Evolutionary conservation across 1,140 invertebrate genomes (phyloP).

Genomic region (Philaenus spumarius): DNA sequence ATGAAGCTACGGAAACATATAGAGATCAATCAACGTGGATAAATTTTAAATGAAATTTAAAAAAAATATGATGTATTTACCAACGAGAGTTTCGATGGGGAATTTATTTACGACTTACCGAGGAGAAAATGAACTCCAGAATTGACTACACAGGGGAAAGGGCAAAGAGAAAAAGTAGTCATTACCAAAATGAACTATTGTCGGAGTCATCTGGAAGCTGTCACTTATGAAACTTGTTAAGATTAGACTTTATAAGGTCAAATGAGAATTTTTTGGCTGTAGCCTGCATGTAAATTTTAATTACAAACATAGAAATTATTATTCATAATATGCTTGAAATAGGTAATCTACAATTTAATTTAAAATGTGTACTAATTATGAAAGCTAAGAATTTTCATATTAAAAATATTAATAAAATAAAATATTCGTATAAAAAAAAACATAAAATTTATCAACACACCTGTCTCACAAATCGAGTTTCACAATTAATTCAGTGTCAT

Average conservation of each 20-base stretch:
- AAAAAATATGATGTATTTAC: slow-evolving; percentile 4
- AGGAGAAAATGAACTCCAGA: slow-evolving; percentile 95
- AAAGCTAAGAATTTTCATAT: too few relatives aligned
- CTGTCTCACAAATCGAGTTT: too few relatives aligned
- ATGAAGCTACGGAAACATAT: slow-evolving; percentile 11
- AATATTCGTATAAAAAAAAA: too few relatives aligned
- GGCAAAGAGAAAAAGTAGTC: slow-evolving; percentile 26
- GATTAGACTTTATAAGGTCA: too few relatives aligned
- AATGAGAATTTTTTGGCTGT: too few relatives aligned
- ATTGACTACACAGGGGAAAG: slow-evolving; percentile 72
- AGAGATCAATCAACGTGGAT: not conserved
- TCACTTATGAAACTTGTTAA: not conserved
- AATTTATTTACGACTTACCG: slow-evolving; percentile 68
- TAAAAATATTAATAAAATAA: too few relatives aligned
- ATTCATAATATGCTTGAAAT: not conserved
- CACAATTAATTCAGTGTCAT: too few relatives aligned
- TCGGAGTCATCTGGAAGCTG: slow-evolving; percentile 8
- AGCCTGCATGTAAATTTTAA: too few relatives aligned
- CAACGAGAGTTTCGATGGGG: slow-evolving; percentile 10
- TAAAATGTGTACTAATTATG: too few relatives aligned
- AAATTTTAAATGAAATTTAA: slow-evolving; percentile 5
- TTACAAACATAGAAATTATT: not conserved
- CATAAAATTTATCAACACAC: too few relatives aligned
- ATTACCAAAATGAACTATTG: slow-evolving; percentile 12
- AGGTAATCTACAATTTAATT: not conserved